Conservation (phyloP, 2,797 vertebrate genomes). For the Lutjanus campechanus region DNA sequence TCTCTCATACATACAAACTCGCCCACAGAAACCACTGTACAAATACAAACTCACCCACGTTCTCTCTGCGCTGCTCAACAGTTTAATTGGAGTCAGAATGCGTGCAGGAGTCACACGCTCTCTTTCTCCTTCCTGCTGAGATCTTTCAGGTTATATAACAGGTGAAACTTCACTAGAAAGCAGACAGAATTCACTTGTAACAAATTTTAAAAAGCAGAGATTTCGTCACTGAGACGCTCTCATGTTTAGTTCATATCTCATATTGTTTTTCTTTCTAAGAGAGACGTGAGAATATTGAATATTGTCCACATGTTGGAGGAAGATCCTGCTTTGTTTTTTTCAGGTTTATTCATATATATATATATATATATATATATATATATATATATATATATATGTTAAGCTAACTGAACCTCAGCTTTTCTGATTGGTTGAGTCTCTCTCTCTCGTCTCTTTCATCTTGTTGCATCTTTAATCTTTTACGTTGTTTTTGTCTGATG, state of each 20-base stretch:
- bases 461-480: no score
- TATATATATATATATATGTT: no score
- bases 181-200: not conserved
- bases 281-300: not conserved
- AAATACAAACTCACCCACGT: slow-evolving; percentile 50
- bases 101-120: not conserved
- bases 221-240: not conserved
- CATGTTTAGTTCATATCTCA: no score
- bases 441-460: no score
- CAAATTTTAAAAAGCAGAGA: no score
- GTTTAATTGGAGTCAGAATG: slow-evolving; percentile 43
- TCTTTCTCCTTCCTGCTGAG: not conserved
- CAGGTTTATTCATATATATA: no score
- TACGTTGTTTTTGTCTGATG: no score
- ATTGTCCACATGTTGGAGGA: no score
- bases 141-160: slow-evolving; percentile 19
- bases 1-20: slow-evolving; percentile 28
- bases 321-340: no score
- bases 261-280: not conserved
- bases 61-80: slow-evolving; percentile 11
- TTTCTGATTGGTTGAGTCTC: no score
- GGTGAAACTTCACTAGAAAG: slow-evolving; percentile 5
- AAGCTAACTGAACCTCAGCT: no score
- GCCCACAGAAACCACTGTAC: slow-evolving; percentile 50
- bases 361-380: no score